These are phyloP conservation scores for Graptemys geographica DNA, from an alignment of 2,797 vertebrate genomes.

Conservation along the genomic window DNA sequence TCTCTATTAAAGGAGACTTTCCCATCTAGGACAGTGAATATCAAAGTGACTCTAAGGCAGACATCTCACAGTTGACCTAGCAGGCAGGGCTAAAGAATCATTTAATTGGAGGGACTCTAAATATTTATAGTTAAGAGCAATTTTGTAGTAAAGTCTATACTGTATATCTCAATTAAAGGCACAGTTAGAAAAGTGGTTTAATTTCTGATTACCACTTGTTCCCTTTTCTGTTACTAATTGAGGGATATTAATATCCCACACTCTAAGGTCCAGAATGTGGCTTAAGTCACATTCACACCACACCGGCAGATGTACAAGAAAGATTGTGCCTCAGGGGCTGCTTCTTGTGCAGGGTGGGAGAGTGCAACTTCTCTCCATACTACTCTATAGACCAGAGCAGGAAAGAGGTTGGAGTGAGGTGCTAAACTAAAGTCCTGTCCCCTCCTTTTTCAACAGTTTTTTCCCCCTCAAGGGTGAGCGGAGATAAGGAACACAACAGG, in stretches of 20 bases:
- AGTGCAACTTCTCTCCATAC: neutral
- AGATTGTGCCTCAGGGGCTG: neutral
- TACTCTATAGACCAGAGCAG: neutral
- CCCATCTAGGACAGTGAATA: neutral
- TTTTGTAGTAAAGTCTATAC: neutral
- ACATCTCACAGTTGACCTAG: neutral
- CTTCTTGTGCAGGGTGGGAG: neutral
- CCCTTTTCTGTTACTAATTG: neutral
- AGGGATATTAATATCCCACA: neutral
- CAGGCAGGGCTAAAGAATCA: neutral
- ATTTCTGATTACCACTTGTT: neutral
- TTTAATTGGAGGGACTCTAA: neutral
- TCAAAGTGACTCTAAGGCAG: neutral
- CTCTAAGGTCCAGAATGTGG: neutral
- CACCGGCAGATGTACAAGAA: neutral
- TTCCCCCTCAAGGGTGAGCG: neutral
- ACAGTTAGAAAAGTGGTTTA: neutral
- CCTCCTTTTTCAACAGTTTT: neutral
- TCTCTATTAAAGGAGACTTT: neutral
- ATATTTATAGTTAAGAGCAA: neutral
- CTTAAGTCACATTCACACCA: neutral
- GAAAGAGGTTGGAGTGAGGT: neutral
- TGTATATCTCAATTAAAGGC: fast-evolving
- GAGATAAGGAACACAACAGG: fast-evolving
- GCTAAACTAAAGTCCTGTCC: too few relatives aligned